Conservation (phyloP, 2,113 vertebrate species). For the Sphaerodactylus townsendi region DNA sequence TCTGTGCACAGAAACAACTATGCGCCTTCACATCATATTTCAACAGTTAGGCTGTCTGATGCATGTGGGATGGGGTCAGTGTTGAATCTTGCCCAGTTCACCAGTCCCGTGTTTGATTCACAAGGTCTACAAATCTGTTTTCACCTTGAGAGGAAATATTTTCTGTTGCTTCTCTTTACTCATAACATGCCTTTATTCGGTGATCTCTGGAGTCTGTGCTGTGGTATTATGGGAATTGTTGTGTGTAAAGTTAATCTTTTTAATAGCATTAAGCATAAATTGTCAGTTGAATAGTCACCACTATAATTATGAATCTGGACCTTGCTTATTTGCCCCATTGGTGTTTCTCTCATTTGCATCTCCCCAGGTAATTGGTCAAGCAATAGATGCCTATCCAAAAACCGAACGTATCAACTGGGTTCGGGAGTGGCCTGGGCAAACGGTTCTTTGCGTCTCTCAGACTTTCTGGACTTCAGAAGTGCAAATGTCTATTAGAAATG, state of each 20-base stretch:
- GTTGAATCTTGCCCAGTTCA: too few relatives aligned
- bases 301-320: not conserved
- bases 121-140: too few relatives aligned
- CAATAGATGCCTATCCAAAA: conserved; percentile 79
- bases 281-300: not conserved
- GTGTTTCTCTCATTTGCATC: not conserved
- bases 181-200: too few relatives aligned
- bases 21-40: too few relatives aligned
- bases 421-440: conserved; percentile 87
- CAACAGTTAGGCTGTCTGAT: too few relatives aligned
- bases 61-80: too few relatives aligned
- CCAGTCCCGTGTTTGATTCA: too few relatives aligned
- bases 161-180: too few relatives aligned
- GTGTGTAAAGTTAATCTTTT: too few relatives aligned
- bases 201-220: not conserved
- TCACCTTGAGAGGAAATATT: too few relatives aligned
- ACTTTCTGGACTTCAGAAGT: conserved; percentile 87
- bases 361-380: conserved; percentile 80
- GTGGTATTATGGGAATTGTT: too few relatives aligned
- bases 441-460: conserved; percentile 90
- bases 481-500: conserved; percentile 77
- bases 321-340: not conserved
- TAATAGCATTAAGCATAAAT: not conserved
- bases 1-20: too few relatives aligned
- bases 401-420: conserved; percentile 82